Percentiles rank a stretch among this genome's conserved stretches.
phyloP scores from a whole-genome alignment of 2,797 vertebrate species.

The Hypotaenidia philippensis region DNA sequence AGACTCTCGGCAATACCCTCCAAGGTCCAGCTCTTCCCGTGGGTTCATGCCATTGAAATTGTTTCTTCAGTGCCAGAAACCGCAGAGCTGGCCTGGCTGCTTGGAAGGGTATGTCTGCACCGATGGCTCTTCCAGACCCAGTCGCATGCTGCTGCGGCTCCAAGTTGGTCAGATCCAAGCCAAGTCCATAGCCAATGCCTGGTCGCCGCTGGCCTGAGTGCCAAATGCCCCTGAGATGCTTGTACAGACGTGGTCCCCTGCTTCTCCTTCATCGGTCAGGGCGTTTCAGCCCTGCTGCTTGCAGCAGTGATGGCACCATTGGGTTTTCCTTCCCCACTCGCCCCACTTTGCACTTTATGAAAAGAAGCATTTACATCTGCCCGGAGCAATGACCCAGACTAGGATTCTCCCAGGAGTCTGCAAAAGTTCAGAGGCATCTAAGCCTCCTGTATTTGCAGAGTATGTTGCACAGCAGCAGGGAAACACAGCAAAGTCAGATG shows the following conservation, averaged over 20 bases:
- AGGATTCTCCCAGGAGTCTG: not conserved
- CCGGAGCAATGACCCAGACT: not conserved
- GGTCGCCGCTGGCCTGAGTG: not conserved
- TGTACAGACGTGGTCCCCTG: not conserved
- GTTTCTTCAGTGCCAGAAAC: not conserved
- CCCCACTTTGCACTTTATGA: accelerated
- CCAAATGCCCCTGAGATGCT: not conserved
- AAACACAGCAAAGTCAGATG: not conserved
- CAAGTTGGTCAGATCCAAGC: not conserved
- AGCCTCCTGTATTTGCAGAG: not conserved
- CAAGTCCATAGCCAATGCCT: not conserved
- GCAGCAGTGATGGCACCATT: not conserved
- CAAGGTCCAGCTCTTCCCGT: not conserved
- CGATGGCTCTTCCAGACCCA: not conserved
- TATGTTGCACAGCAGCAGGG: not conserved
- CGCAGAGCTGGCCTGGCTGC: not conserved
- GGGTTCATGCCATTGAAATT: not conserved
- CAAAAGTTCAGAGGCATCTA: not conserved
- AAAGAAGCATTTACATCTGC: not conserved
- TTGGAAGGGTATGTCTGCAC: not conserved
- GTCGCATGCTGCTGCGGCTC: not conserved
- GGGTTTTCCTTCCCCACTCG: not conserved
- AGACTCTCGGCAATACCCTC: not conserved
- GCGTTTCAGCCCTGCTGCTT: not conserved
- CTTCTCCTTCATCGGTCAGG: accelerated